Percentiles rank a stretch among this genome's conserved stretches.
These are phyloP conservation scores for Papilio gigon DNA, from an alignment of 2,888 invertebrate genomes.

Conservation along the genomic window DNA sequence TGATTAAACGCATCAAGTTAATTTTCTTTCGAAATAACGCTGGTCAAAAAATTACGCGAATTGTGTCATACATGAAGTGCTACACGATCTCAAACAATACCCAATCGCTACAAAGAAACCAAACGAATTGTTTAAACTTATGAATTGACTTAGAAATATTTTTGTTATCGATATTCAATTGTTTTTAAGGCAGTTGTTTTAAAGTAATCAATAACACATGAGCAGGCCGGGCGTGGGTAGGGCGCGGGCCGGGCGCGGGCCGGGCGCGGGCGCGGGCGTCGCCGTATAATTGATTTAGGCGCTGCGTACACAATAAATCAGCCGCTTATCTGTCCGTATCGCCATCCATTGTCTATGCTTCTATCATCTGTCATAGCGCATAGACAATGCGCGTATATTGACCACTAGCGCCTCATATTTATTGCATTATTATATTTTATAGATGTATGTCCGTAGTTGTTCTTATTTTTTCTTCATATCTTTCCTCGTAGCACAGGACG, in stretches of 20 bases:
- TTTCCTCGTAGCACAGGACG: neutral
- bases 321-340: constrained; percentile 67
- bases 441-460: neutral
- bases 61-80: too few species aligned
- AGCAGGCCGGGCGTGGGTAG: constrained; percentile 6
- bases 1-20: neutral
- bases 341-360: constrained; percentile 71
- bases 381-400: constrained; percentile 50
- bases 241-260: constrained; percentile 14
- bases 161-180: constrained; percentile 21
- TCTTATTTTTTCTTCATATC: neutral
- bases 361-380: constrained; percentile 67
- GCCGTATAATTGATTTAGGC: constrained; percentile 69
- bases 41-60: too few species aligned
- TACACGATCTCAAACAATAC: too few species aligned
- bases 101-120: too few species aligned
- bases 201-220: constrained; percentile 33
- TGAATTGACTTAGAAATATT: too few species aligned
- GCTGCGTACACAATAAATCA: constrained; percentile 68
- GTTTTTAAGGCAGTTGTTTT: neutral
- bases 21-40: neutral
- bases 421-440: constrained; percentile 36
- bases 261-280: constrained; percentile 27
- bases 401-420: constrained; percentile 47
- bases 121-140: too few species aligned